Evolutionary conservation across 2,888 invertebrate genomes (phyloP), one percentile per base, ranked within the genome.

Genomic region (Torymus aiolomorphi): DNA sequence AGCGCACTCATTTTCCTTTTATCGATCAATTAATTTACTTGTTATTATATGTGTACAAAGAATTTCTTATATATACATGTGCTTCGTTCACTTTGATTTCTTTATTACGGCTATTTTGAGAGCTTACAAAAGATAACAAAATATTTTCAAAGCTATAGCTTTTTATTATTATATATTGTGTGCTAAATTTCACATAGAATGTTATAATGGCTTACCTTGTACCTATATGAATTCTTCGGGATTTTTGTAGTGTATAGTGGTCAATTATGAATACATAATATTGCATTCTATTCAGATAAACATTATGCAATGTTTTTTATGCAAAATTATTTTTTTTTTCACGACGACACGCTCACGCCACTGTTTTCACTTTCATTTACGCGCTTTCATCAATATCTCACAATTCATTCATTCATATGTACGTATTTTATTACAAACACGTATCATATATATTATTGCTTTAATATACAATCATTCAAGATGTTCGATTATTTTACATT

Each of bases 1-100:
- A 88, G 89, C 89, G 88, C 89, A 88, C 88, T 87, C 49, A 76
- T 82, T 78, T 84, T 42, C 5, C 42, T 42, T 42, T 42, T 42
- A 76, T 82, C 83, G 59, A 75, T 54, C 59, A 69, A 63, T 42
- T 42, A 20, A 20, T 20, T 1, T 42, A 42, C 42, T 74, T 57
- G 18, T 78, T 69, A 78, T 69, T 77, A 74, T 67, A 61, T 62
- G 42, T 42, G 42, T 42, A 5, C 8, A 42, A 72, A 18, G 3
- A 69, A 57, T 78, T 83, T 76, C 78, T 77, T 67, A 57, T 75
- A 49, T 74, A 31, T 75, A 42, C 42, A 42, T 42, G 42, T 75
- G 66, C 59, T 70, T 70, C 5, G 13, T 70, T 74, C 42, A 57
- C 0, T 78, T 63, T 10, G 8, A 42, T 42, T 42, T 42, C 1